Percentiles rank a stretch among this genome's conserved stretches.
Conservation (phyloP, 2,888 invertebrate genomes). For the Gerris lacustris region DNA sequence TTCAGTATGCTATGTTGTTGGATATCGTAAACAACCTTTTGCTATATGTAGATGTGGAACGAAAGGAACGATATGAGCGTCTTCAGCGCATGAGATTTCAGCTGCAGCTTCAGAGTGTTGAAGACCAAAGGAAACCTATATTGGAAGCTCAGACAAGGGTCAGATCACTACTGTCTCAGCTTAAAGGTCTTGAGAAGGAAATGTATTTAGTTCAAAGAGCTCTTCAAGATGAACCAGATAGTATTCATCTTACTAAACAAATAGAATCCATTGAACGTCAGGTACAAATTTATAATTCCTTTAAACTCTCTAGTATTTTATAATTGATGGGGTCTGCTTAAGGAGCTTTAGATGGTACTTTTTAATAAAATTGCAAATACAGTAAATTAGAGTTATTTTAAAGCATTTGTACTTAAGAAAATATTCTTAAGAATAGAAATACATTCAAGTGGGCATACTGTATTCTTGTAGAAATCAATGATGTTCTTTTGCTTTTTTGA, state of each 20-base stretch:
- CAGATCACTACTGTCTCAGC: constrained; percentile 60
- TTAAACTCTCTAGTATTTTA: too few species aligned
- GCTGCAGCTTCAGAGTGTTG: constrained; percentile 76
- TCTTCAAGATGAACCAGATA: constrained; percentile 53
- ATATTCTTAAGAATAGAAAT: too few species aligned
- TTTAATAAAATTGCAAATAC: too few species aligned
- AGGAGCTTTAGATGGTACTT: too few species aligned
- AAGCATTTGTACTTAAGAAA: too few species aligned
- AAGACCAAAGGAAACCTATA: constrained; percentile 84
- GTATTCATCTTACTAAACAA: constrained; percentile 50
- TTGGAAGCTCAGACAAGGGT: constrained; percentile 75
- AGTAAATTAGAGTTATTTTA: too few species aligned
- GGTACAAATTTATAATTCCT: constrained; percentile 35
- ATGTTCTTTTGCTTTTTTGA: too few species aligned
- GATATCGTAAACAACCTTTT: constrained; percentile 96
- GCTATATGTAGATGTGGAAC: constrained; percentile 88
- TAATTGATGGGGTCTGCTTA: too few species aligned
- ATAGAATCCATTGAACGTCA: constrained; percentile 58
- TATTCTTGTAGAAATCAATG: too few species aligned
- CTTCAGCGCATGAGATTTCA: constrained; percentile 89
- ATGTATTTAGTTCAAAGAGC: constrained; percentile 75
- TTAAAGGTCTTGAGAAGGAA: constrained; percentile 77
- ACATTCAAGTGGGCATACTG: too few species aligned
- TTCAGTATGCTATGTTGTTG: constrained; percentile 86
- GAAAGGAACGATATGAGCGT: constrained; percentile 78